Evolutionary conservation across 2,888 invertebrate species (phyloP), one percentile per base, ranked within the genome.

Genomic region (Masnerella sp.): DNA sequence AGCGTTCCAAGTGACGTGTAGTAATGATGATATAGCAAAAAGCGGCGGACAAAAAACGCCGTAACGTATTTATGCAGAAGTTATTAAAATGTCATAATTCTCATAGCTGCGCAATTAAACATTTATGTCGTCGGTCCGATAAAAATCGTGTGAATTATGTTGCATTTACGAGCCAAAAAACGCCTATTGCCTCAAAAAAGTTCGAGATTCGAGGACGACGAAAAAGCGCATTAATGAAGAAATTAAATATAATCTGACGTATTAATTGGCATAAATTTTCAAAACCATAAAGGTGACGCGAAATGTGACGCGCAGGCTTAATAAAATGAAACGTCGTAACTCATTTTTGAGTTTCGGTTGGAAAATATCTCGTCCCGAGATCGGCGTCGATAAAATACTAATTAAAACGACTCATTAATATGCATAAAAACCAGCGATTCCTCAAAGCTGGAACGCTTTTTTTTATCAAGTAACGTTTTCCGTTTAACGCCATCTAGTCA

Each of bases 401-500:
- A 34, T 34, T n/a, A 34, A 34, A 11, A 12, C 34, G 34, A n/a
- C 42, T 36, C 14, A 28, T 52, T 45, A 38, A 25, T 30, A 17
- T 8, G 22, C 59, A 45, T 42, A 42, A 59, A 52, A 9, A 15
- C n/a, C 25, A 22, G 4, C 15, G 11, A 38, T 43, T 22, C 43
- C 36, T 45, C 45, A 51, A 15, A 36, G 12, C 12, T 30, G 34
- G 42, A 56, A 32, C 42, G 5, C 8, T 25, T 30, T 36, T 51
- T 64, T 51, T 71, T 58, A 70, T 70, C 54, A 62, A 62, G n/a
- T 12, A 58, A 54, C 22, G 30, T 28, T 64, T 64, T 43, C 64
- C 51, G 52, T 51, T 64, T 71, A 64, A 71, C 64, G 62, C 40
- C 58, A 58, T 56, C 51, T 34, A 71, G 52, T 64, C 64, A 51